These are phyloP conservation scores for Cromileptes altivelis DNA, from an alignment of 2,113 vertebrate species.

Conservation along the genomic window DNA sequence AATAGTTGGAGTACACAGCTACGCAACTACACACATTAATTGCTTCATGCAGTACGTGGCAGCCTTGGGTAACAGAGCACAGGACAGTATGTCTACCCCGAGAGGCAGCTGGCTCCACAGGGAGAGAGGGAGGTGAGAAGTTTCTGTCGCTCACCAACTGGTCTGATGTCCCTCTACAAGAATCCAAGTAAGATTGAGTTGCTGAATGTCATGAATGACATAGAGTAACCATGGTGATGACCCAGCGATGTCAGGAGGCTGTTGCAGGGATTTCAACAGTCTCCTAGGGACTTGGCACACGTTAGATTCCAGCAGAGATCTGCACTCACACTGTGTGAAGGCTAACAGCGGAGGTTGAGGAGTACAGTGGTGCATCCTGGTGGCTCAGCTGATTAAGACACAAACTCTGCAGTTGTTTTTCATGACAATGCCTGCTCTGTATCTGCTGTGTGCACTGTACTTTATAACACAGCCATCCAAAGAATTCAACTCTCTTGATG, in stretches of 20 bases:
- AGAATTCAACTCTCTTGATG: neutral
- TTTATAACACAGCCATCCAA: neutral
- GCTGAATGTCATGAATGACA: slow-evolving; percentile 27
- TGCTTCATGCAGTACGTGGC: neutral
- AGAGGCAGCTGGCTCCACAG: slow-evolving; percentile 46
- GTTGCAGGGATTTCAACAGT: neutral
- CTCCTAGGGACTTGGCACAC: neutral
- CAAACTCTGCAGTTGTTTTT: neutral
- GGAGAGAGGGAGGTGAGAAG: slow-evolving; percentile 64
- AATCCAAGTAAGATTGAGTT: neutral
- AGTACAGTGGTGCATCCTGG: slow-evolving; percentile 41
- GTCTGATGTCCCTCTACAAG: slow-evolving; percentile 22
- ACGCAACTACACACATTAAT: too few relatives aligned
- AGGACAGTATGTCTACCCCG: slow-evolving; percentile 19
- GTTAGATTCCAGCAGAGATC: neutral
- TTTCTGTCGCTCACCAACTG: slow-evolving; percentile 48
- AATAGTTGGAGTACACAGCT: too few relatives aligned
- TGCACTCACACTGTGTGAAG: neutral
- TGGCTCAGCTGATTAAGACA: slow-evolving; percentile 27
- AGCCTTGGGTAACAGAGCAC: slow-evolving; percentile 8
- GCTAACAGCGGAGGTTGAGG: neutral
- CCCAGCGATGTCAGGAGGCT: neutral
- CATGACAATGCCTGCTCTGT: neutral
- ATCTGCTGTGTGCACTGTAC: neutral
- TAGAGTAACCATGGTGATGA: slow-evolving; percentile 20